Conservation (phyloP, 2,888 invertebrate genomes). For the Pyrochroa serraticornis region DNA sequence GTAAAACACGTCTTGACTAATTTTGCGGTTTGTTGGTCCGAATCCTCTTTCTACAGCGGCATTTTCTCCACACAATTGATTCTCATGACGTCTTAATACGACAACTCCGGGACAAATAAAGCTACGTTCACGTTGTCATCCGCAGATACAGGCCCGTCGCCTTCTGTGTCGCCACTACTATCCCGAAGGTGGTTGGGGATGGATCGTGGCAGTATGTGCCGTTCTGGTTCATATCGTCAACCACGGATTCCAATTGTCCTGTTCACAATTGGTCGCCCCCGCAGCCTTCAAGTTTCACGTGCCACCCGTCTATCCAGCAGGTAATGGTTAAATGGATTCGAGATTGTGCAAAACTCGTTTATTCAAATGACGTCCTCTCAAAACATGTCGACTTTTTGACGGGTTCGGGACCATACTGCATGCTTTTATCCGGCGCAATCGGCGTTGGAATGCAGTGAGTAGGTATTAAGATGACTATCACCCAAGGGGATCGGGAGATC, state of each 20-base stretch:
- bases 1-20: slow-evolving; percentile 1
- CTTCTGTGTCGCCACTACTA: slow-evolving; percentile 78
- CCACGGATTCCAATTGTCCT: slow-evolving; percentile 75
- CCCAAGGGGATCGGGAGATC: no score
- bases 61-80: slow-evolving; percentile 29
- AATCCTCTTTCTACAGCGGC: slow-evolving; percentile 1
- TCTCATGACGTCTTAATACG: slow-evolving; percentile 17
- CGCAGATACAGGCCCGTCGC: slow-evolving; percentile 66
- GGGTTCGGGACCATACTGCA: slow-evolving; percentile 24
- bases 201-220: slow-evolving; percentile 77
- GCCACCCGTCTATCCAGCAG: slow-evolving; percentile 68
- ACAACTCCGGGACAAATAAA: slow-evolving; percentile 11
- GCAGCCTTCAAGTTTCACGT: slow-evolving; percentile 69
- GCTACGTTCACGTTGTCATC: slow-evolving; percentile 12
- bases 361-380: not conserved
- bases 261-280: slow-evolving; percentile 66
- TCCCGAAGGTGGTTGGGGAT: slow-evolving; percentile 89
- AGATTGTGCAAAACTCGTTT: not conserved
- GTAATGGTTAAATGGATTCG: slow-evolving; percentile 54
- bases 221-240: slow-evolving; percentile 75
- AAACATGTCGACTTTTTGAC: slow-evolving; percentile 2
- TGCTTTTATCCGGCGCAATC: slow-evolving; percentile 29
- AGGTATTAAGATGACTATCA: no score
- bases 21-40: slow-evolving; percentile 2
- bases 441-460: slow-evolving; percentile 33